Base-by-base conservation (phyloP, 1,140 invertebrate species). In the Grapholita molesta region DNA sequence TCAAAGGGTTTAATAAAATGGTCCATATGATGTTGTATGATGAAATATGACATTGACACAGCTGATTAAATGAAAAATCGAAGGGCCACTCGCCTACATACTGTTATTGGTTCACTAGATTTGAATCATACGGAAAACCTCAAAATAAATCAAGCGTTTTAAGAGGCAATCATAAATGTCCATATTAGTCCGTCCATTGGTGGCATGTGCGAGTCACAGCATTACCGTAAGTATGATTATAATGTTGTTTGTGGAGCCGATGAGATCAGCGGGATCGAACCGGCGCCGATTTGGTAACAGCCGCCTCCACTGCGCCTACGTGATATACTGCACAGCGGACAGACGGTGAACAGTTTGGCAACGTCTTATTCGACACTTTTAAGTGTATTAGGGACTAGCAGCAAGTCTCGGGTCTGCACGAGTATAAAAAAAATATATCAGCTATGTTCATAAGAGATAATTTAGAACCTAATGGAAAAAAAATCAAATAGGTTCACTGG, bases 221-320 rank as follows among this genome's bases (percentile, higher is more conserved):
- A 35, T 35, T 35, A 38, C 15, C 35, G 35, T 38, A n/a, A 15
- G 15, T 38, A 38, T n/a, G n/a, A n/a, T n/a, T n/a, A 38, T 38
- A 35, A 35, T 35, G 33, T 35, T 35, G 35, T 38, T 38, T 38
- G 35, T 38, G 35, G 42, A 21, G 42, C n/a, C 65, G 65, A 65
- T 69, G 68, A 69, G 57, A 64, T 69, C 68, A 69, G 30, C 32
- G 25, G 33, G 61, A 65, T 69, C 68, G 68, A 69, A 69, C 30
- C 38, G n/a, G 67, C 67, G 55, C 18, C 64, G 42, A 69, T 69
- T 65, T 69, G 68, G 68, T 55, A 32, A 67, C 35, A 28, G 38
- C 35, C 57, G 30, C 55, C 57, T n/a, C 28, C 61, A 30, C 61
- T 52, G 38, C 68, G 61, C 68, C 61, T 65, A 65, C 68, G 67